phyloP scores from a whole-genome alignment of 1,140 invertebrate genomes.

The Drosophila setifemur region DNA sequence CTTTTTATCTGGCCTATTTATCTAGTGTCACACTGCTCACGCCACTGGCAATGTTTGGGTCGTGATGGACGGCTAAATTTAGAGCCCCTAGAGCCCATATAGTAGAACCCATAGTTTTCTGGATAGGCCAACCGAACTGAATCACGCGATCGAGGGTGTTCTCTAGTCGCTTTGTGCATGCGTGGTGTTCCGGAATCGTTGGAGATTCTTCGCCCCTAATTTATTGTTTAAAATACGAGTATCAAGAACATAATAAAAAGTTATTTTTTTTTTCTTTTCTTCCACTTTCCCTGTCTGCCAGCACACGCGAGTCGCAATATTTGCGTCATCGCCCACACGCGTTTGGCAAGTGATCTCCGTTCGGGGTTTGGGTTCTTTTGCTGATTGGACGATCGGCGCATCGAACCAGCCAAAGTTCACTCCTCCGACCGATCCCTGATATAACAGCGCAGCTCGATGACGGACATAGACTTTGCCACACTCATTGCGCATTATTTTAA shows the following conservation, averaged over 20 bases:
- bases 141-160: constrained; percentile 4
- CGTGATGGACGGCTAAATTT: constrained; percentile 25
- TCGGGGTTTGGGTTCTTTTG: constrained; percentile 21
- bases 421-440: constrained; percentile 9
- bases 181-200: background rate
- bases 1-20: constrained; percentile 35
- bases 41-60: constrained; percentile 16
- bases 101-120: background rate
- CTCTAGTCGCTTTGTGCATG: background rate
- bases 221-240: too few species aligned
- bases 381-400: constrained; percentile 61
- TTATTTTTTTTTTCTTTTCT: constrained; percentile 13
- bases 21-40: constrained; percentile 26
- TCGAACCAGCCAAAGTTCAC: constrained; percentile 46
- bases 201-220: constrained; percentile 5
- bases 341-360: constrained; percentile 66
- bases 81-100: background rate
- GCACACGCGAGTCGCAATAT: constrained; percentile 54
- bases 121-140: constrained; percentile 19
- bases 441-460: constrained; percentile 15
- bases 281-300: constrained; percentile 11
- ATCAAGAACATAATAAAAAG: too few species aligned
- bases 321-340: constrained; percentile 69
- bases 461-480: constrained; percentile 1
- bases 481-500: constrained; percentile 38